Percentiles rank a stretch among this genome's conserved stretches.
Conservation (phyloP, 2,113 vertebrate species). For the Aphelocoma coerulescens region DNA sequence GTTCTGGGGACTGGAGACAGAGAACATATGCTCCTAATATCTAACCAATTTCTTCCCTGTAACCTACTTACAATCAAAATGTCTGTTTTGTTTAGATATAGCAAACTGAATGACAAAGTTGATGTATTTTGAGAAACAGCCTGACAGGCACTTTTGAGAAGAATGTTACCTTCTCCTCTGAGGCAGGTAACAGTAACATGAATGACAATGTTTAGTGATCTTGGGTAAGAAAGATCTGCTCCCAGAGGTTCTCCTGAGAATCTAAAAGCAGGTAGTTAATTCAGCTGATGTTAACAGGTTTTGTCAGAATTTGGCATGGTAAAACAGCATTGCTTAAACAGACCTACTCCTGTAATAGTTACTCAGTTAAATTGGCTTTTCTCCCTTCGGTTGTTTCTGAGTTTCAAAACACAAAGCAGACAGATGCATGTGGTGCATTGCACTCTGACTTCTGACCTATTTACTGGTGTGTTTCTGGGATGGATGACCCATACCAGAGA, state of each 20-base stretch:
- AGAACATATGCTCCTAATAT: neutral
- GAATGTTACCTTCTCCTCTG: neutral
- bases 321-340: neutral
- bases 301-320: constrained; percentile 23
- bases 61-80: neutral
- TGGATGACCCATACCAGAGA: neutral
- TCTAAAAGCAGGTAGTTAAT: constrained; percentile 22
- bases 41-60: neutral
- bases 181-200: neutral
- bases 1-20: neutral
- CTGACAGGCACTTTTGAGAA: neutral
- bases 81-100: constrained; percentile 34
- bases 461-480: neutral
- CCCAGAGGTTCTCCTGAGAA: neutral
- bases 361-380: neutral
- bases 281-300: neutral
- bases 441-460: neutral
- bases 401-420: neutral
- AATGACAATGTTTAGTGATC: constrained; percentile 17
- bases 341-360: neutral
- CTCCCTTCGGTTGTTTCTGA: neutral
- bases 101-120: neutral
- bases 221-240: constrained; percentile 30
- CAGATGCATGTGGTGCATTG: neutral
- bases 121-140: constrained; percentile 18